phyloP scores from a whole-genome alignment of 2,113 vertebrate species.

The Glaucidium brasilianum region DNA sequence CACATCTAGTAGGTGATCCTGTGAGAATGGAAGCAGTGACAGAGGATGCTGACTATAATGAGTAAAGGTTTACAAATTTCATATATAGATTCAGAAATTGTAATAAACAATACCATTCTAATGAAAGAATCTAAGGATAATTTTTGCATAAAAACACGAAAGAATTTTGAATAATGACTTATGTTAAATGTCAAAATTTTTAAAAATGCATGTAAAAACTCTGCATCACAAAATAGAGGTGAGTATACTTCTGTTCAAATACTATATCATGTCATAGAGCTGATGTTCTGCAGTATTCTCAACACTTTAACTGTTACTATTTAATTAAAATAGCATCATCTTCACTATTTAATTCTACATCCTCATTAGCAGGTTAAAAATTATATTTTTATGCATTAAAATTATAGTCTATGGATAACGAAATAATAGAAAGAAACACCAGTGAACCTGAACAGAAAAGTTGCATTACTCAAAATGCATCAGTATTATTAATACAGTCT shows the following conservation, averaged over 20 bases:
- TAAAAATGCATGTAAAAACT: not conserved
- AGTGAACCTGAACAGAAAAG: not conserved
- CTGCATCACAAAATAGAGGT: not conserved
- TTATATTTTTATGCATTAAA: not conserved
- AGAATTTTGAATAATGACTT: not conserved
- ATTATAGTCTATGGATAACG: not conserved
- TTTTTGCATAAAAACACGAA: not conserved
- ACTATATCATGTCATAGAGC: not conserved
- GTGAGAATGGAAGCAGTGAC: not conserved
- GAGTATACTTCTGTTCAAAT: not conserved
- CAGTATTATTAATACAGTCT: not conserved
- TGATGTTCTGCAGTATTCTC: not conserved
- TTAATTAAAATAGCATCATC: not conserved
- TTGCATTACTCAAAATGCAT: not conserved
- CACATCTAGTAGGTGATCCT: not conserved
- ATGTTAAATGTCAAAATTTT: not conserved
- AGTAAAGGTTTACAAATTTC: not conserved
- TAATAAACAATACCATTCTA: not conserved
- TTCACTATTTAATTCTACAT: not conserved
- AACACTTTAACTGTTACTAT: not conserved
- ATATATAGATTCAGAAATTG: not conserved
- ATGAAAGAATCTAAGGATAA: not conserved
- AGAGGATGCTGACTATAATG: not conserved
- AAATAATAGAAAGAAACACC: not conserved
- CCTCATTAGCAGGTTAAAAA: not conserved